phyloP scores from a whole-genome alignment of 2,113 vertebrate genomes.

The Pseudorectes ferrugineus region DNA sequence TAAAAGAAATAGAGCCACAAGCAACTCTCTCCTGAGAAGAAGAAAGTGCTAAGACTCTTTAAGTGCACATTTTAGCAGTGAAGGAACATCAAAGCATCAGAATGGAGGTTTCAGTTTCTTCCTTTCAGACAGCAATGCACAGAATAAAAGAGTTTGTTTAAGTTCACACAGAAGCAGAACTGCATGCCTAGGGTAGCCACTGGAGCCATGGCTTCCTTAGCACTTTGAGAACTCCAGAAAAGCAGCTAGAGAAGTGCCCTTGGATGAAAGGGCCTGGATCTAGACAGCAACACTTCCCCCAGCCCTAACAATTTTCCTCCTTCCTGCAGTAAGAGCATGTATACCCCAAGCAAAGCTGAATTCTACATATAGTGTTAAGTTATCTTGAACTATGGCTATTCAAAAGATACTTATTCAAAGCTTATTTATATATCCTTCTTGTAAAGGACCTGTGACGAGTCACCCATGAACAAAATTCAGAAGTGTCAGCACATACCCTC shows the following conservation, averaged over 20 bases:
- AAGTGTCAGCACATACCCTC: fast-evolving
- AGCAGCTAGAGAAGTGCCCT: neutral
- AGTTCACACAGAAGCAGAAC: neutral
- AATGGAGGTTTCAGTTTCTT: neutral
- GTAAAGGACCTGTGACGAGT: neutral
- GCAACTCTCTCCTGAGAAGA: neutral
- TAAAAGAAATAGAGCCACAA: neutral
- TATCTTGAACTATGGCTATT: fast-evolving
- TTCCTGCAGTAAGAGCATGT: fast-evolving
- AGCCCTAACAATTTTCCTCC: neutral
- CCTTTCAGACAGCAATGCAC: neutral
- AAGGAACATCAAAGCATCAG: neutral
- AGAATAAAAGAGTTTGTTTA: neutral
- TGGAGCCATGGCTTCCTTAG: neutral
- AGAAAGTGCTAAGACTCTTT: neutral
- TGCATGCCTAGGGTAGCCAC: neutral
- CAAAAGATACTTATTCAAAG: neutral
- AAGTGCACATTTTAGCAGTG: neutral
- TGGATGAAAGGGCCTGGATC: neutral
- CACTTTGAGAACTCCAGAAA: neutral
- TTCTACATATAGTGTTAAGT: fast-evolving
- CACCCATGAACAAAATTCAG: neutral
- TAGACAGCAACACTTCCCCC: neutral
- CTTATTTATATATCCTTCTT: neutral
- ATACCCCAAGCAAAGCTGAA: neutral